Percentiles rank a stretch among this genome's conserved stretches.
Evolutionary conservation across 1,140 invertebrate species (phyloP).

Genomic region (Musca vetustissima): DNA sequence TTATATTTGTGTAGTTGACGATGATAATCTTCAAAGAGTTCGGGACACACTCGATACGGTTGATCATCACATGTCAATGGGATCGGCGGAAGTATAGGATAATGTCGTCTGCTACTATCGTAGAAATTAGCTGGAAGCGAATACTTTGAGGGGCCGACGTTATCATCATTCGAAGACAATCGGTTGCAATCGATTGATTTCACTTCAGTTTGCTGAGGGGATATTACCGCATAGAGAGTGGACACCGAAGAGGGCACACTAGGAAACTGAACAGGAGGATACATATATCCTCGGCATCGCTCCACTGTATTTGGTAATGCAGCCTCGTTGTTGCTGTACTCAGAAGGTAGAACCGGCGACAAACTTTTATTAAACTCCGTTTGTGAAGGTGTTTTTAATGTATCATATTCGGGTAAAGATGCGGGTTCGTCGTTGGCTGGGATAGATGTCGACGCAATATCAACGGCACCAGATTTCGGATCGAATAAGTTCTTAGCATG

Average conservation of each 20-base stretch:
- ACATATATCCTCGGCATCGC: no score
- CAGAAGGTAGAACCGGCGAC: not conserved
- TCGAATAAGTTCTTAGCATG: not conserved
- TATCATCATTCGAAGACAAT: no score
- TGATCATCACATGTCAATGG: conserved; percentile 40
- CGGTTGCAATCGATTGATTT: not conserved
- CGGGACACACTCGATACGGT: conserved; percentile 44
- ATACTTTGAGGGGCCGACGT: no score
- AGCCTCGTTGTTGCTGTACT: not conserved
- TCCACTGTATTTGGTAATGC: not conserved
- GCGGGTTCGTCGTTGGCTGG: not conserved
- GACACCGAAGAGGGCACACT: not conserved
- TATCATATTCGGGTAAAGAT: not conserved
- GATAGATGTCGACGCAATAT: not conserved
- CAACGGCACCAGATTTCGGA: not conserved
- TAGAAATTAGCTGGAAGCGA: not conserved
- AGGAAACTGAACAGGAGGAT: not conserved
- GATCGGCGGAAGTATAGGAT: not conserved
- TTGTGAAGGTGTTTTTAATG: not conserved
- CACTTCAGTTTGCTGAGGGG: not conserved
- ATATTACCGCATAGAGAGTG: not conserved
- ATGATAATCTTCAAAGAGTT: conserved; percentile 44
- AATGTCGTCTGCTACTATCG: not conserved
- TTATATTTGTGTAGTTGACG: conserved; percentile 27
- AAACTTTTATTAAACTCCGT: not conserved